A percentile compares a stretch with the other conserved stretches of the same genome.
Conservation (phyloP, 2,888 invertebrate genomes). For the Diarsia mendica region DNA sequence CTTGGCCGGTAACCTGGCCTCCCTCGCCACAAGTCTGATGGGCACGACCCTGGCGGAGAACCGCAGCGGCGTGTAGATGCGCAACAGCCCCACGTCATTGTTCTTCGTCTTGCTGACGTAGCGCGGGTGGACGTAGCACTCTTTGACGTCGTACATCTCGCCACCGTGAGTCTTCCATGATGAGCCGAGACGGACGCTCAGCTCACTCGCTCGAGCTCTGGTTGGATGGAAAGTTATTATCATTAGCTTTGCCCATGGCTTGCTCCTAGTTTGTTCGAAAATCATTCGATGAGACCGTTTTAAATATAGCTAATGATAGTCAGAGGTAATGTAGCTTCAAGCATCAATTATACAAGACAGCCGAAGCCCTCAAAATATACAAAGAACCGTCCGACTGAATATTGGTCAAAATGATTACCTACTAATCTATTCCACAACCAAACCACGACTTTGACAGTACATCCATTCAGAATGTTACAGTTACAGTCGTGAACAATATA, state of each 20-base stretch:
- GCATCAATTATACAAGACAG: neutral
- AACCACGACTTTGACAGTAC: neutral
- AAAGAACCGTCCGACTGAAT: neutral
- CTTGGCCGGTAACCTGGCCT: constrained; percentile 74
- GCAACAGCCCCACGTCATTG: constrained; percentile 87
- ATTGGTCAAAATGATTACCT: neutral
- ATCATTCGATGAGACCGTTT: neutral
- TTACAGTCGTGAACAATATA: constrained; percentile 16
- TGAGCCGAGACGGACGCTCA: constrained; percentile 88
- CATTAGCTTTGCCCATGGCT: neutral
- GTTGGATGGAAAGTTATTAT: neutral
- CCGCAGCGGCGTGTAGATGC: constrained; percentile 81
- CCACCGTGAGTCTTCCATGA: constrained; percentile 88
- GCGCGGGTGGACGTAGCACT: constrained; percentile 83
- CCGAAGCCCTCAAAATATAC: neutral
- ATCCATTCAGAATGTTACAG: constrained; percentile 10
- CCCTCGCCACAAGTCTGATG: constrained; percentile 79
- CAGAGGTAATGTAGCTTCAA: neutral
- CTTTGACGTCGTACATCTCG: constrained; percentile 85
- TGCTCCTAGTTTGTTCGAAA: neutral
- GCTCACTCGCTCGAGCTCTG: constrained; percentile 80
- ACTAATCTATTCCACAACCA: neutral
- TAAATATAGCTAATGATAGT: neutral
- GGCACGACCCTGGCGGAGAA: constrained; percentile 83
- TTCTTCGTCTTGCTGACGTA: constrained; percentile 85